Base-by-base conservation (phyloP, 2,888 invertebrate genomes). In the Synergus laeviventris region DNA sequence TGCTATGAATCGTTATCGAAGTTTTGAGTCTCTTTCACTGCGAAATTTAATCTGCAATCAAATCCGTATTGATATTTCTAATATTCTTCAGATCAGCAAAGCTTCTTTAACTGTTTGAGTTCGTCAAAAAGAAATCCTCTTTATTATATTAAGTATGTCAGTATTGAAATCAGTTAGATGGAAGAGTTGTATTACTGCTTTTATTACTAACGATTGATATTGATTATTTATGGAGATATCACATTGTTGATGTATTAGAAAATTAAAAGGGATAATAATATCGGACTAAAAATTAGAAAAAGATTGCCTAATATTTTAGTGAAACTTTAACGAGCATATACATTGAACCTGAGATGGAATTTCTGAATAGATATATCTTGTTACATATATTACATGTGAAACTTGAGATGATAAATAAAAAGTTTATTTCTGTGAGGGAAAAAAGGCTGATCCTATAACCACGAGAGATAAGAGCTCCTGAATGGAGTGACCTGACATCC, bases 381-480 rank as follows among this genome's bases (percentile, higher is more conserved):
- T 45, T 21, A 42, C 45, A 45, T 66, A 42, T 7, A 11, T 45
- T 45, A 45, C 14, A 24, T 45, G 45, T 66, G 45, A 2, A 66
- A 66, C 16, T 66, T 66, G 14, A 21, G 16, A 66, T 24, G 24
- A 66, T 64, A 66, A 66, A 66, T 66, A 24, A 45, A 45, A 45
- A 45, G 66, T 31, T 31, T n/a, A 14, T 66, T 45, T 66, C 24
- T 24, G n/a, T 9, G 49, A 16, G 24, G 45, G n/a, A 42, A 45
- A 24, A 66, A 45, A 39, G 39, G 24, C 9, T 66, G 21, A 24
- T 42, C 42, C 42, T 24, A 66, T n/a, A n/a, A n/a, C 24, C 9
- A 16, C 16, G 66, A 45, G 66, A 45, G 66, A 66, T 66, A 66
- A 66, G 45, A 66, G 49, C 49, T 49, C 42, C 24, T 66, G 66